A percentile compares a stretch with the other conserved stretches of the same genome.
Conservation (phyloP, 2,113 vertebrate species). For the Geococcyx californianus region DNA sequence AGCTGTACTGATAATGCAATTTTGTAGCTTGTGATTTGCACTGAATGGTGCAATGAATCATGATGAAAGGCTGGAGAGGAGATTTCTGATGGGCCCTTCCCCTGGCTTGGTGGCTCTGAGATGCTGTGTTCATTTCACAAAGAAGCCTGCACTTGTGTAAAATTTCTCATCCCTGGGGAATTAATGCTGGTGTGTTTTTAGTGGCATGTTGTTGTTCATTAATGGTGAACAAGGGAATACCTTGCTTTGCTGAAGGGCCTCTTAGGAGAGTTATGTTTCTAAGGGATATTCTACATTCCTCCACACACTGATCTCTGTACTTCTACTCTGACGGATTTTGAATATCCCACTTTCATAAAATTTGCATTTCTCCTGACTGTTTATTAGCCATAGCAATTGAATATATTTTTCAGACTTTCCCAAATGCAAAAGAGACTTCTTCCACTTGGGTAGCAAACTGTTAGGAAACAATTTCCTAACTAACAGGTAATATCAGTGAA, state of each 20-base stretch:
- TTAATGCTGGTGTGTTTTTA: not conserved
- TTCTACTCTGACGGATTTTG: not conserved
- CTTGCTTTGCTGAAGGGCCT: not conserved
- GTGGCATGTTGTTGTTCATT: not conserved
- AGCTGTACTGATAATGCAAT: slow-evolving; percentile 18
- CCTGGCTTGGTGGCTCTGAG: not conserved
- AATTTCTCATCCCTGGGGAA: not conserved
- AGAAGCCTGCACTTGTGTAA: not conserved
- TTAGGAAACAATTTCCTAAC: not conserved
- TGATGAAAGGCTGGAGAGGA: slow-evolving; percentile 22
- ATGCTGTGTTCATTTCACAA: not conserved
- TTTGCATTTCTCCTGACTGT: not conserved
- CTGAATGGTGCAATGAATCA: not conserved
- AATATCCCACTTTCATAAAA: not conserved
- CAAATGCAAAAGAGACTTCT: not conserved
- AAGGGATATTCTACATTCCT: not conserved
- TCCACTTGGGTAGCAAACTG: not conserved
- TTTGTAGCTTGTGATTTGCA: slow-evolving; percentile 11
- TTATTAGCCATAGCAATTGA: not conserved
- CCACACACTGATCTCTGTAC: not conserved
- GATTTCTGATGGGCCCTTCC: not conserved
- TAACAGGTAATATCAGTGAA: not conserved
- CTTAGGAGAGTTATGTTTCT: not conserved
- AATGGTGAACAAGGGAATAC: not conserved
- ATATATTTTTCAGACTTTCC: not conserved